Evolutionary conservation across 2,113 vertebrate species (phyloP).

Genomic region (Catharus fuscescens): DNA sequence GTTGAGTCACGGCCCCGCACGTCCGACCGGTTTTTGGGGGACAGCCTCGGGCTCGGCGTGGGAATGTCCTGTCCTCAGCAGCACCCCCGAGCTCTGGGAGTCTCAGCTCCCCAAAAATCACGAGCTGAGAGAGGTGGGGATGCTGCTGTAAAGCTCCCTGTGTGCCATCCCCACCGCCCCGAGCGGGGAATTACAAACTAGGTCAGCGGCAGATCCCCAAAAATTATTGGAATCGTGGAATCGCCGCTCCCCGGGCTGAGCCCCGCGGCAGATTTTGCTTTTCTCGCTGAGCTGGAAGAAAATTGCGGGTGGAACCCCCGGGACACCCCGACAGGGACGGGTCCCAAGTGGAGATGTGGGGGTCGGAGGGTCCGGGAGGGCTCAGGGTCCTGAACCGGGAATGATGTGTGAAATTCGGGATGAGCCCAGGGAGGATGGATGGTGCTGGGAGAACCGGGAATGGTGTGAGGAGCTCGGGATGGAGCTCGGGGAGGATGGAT

Average conservation of each 20-base stretch:
- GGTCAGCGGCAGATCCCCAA: not conserved
- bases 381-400: accelerated
- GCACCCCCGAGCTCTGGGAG: not conserved
- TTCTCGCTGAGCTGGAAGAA: not conserved
- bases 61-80: not conserved
- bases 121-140: accelerated
- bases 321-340: accelerated
- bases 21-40: not conserved
- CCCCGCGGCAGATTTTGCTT: accelerated
- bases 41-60: not conserved
- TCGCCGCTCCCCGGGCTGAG: accelerated
- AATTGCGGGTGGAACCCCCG: accelerated
- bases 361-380: accelerated
- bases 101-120: not conserved
- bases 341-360: accelerated
- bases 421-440: too few relatives aligned
- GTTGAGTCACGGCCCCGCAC: not conserved
- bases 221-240: not conserved
- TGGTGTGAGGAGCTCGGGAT: too few relatives aligned
- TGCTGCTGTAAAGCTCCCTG: not conserved
- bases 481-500: too few relatives aligned
- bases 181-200: not conserved
- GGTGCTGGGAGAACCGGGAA: too few relatives aligned
- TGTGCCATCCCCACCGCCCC: accelerated
- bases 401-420: too few relatives aligned